Percentiles rank a stretch among this genome's conserved stretches.
Conservation (phyloP, 2,797 vertebrate genomes). For the Gobionotothen gibberifrons region DNA sequence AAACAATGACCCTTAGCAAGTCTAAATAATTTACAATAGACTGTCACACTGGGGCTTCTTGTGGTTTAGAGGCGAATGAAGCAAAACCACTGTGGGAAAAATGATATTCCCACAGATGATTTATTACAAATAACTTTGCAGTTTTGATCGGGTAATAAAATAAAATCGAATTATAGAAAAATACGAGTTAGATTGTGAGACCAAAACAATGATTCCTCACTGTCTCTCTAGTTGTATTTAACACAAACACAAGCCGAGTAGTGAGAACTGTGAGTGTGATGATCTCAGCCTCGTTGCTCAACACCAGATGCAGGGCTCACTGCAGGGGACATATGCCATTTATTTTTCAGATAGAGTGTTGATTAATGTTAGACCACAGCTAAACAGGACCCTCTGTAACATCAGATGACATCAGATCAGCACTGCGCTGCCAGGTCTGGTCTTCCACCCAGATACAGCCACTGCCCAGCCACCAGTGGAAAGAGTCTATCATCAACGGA, state of each 20-base stretch:
- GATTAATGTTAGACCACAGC: constrained; percentile 54
- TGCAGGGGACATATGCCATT: constrained; percentile 22
- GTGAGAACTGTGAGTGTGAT: constrained; percentile 29
- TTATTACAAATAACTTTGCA: constrained; percentile 15
- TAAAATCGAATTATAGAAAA: constrained; percentile 11
- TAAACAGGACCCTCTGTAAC: constrained; percentile 49
- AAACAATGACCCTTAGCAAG: constrained; percentile 33
- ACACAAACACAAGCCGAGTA: constrained; percentile 35
- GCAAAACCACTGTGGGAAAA: constrained; percentile 26
- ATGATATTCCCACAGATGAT: constrained; percentile 1
- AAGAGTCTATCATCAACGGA: constrained; percentile 34
- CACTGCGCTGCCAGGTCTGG: constrained; percentile 45
- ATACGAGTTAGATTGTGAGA: constrained; percentile 14
- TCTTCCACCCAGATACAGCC: constrained; percentile 44
- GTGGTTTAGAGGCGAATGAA: constrained; percentile 35
- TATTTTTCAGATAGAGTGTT: constrained; percentile 40
- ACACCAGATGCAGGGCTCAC: constrained; percentile 22
- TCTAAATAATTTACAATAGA: constrained; percentile 37
- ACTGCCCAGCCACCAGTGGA: constrained; percentile 49
- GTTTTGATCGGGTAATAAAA: constrained; percentile 6
- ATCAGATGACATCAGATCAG: constrained; percentile 59
- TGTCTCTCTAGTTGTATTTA: constrained; percentile 9
- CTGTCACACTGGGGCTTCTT: constrained; percentile 14
- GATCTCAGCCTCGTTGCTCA: constrained; percentile 55
- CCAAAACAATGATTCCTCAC: background rate